These are phyloP conservation scores for Nezara viridula DNA, from an alignment of 2,888 invertebrate species.

Conservation along the genomic window DNA sequence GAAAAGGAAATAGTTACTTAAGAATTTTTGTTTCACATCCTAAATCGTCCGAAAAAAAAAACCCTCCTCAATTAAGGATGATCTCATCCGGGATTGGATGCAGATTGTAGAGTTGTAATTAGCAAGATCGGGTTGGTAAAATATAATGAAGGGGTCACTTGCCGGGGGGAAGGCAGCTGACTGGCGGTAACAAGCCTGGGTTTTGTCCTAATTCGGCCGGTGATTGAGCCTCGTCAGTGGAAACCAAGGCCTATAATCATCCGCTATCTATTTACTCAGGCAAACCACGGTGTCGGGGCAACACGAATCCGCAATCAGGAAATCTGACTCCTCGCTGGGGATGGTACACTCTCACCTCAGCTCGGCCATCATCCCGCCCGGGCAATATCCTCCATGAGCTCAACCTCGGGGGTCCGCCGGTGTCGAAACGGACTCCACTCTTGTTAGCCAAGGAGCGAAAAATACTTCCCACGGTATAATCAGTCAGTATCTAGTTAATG, in stretches of 20 bases:
- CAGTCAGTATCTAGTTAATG: constrained; percentile 40
- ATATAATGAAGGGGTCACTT: constrained; percentile 24
- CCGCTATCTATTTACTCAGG: constrained; percentile 58
- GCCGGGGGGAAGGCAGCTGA: neutral
- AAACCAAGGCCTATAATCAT: constrained; percentile 52
- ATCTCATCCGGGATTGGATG: neutral
- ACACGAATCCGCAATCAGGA: constrained; percentile 57
- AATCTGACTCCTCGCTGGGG: constrained; percentile 38
- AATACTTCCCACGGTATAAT: constrained; percentile 36
- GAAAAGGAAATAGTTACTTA: neutral
- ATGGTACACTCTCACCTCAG: constrained; percentile 15
- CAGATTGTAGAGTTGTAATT: constrained; percentile 20
- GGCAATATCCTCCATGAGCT: constrained; percentile 13
- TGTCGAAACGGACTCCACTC: constrained; percentile 11
- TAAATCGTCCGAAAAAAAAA: neutral
- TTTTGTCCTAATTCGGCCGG: constrained; percentile 47
- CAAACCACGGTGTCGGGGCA: constrained; percentile 42
- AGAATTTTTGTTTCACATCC: neutral
- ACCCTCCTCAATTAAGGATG: neutral
- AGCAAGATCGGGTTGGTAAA: neutral
- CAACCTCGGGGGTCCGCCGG: neutral
- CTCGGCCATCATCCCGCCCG: neutral
- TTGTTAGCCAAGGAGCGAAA: constrained; percentile 17
- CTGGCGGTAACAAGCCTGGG: constrained; percentile 7
- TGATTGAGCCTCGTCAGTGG: constrained; percentile 52